Evolutionary conservation across 2,113 vertebrate genomes (phyloP).

Genomic region (Menidia beryllina): DNA sequence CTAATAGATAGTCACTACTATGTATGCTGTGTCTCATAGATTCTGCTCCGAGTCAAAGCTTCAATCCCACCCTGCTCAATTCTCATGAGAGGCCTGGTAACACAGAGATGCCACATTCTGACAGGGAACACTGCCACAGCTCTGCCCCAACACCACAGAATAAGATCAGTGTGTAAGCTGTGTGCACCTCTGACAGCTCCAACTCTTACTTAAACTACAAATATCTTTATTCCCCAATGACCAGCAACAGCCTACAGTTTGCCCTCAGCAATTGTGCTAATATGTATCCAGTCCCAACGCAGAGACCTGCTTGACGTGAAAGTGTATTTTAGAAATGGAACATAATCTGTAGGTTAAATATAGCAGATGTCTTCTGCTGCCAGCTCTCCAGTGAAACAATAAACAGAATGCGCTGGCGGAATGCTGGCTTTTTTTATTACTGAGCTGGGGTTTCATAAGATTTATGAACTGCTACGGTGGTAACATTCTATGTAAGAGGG

Average conservation of each 20-base stretch:
- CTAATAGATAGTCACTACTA: constrained; percentile 67
- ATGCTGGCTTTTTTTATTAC: constrained; percentile 65
- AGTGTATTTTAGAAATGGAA: constrained; percentile 62
- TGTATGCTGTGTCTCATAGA: constrained; percentile 53
- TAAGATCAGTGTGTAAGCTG: constrained; percentile 61
- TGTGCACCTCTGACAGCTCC: constrained; percentile 60
- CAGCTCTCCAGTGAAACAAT: constrained; percentile 60
- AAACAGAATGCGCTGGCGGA: constrained; percentile 57
- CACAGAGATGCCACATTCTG: constrained; percentile 62
- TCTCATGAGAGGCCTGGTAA: constrained; percentile 52
- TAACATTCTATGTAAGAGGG: constrained; percentile 62
- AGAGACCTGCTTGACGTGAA: constrained; percentile 46
- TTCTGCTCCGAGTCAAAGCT: constrained; percentile 69
- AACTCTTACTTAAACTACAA: constrained; percentile 59
- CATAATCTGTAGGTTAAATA: constrained; percentile 69
- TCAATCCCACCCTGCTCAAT: constrained; percentile 64
- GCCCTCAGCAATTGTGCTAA: constrained; percentile 66
- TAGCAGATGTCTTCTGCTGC: constrained; percentile 68
- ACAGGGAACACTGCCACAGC: constrained; percentile 60
- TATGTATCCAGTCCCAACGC: constrained; percentile 45
- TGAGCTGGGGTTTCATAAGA: constrained; percentile 71
- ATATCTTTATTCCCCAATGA: constrained; percentile 60
- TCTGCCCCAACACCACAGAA: constrained; percentile 53
- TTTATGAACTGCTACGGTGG: constrained; percentile 70
- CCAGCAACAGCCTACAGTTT: constrained; percentile 45